These are phyloP conservation scores for Leptinotarsa tumamoca DNA, from an alignment of 2,888 invertebrate genomes.

Conservation along the genomic window DNA sequence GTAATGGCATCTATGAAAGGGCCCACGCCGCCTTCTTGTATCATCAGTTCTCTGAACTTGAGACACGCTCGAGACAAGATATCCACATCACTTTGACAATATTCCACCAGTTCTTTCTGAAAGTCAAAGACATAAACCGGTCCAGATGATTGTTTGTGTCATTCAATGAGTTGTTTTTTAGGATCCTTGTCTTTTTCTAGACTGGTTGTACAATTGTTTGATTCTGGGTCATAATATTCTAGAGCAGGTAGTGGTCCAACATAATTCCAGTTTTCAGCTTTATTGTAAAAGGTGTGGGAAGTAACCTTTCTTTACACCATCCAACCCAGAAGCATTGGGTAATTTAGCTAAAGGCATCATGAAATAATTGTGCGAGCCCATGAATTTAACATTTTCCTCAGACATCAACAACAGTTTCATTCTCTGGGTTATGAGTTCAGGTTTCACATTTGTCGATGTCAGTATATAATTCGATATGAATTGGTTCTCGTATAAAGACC, in stretches of 20 bases:
- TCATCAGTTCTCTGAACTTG: too few species aligned
- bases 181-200: neutral
- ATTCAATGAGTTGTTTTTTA: too few species aligned
- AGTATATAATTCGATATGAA: constrained; percentile 29
- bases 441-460: constrained; percentile 26
- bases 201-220: neutral
- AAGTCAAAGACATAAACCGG: too few species aligned
- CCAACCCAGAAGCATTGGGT: constrained; percentile 37
- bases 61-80: too few species aligned
- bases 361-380: constrained; percentile 53
- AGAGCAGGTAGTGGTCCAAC: constrained; percentile 13
- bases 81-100: too few species aligned
- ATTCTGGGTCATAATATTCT: constrained; percentile 23
- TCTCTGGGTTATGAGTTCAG: constrained; percentile 36
- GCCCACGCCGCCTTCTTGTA: constrained; percentile 1
- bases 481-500: constrained; percentile 20
- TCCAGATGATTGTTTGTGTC: too few species aligned
- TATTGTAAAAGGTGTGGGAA: too few species aligned
- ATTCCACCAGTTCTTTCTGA: too few species aligned
- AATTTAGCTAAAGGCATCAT: constrained; percentile 42
- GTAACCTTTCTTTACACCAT: constrained; percentile 10
- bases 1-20: constrained; percentile 50
- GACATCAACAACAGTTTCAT: constrained; percentile 40
- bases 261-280: constrained; percentile 14
- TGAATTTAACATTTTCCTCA: constrained; percentile 35